phyloP scores from a whole-genome alignment of 2,113 vertebrate species.

The Crotalus viridis region DNA sequence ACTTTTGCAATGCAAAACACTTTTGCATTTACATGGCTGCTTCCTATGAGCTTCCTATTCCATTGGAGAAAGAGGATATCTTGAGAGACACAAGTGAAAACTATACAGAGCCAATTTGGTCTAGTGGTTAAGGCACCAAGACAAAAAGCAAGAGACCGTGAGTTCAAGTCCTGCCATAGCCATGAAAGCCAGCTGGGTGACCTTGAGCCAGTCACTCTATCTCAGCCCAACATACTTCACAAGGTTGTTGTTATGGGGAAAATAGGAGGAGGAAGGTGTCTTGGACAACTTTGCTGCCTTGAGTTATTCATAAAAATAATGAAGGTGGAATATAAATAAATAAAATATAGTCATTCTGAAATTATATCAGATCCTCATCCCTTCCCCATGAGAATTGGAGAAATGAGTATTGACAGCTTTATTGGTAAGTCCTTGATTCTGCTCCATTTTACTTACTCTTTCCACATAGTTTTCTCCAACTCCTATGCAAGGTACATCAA shows the following conservation, averaged over 20 bases:
- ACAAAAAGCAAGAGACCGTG: not conserved
- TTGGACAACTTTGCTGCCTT: not conserved
- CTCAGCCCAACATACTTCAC: not conserved
- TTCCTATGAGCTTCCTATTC: not conserved
- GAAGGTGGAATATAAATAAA: not conserved
- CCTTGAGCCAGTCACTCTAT: not conserved
- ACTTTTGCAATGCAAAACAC: not conserved
- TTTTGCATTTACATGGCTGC: conserved; percentile 9
- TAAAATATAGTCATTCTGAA: not conserved
- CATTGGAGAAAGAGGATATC: not conserved
- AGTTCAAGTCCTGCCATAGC: not conserved
- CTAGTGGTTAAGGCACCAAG: not conserved
- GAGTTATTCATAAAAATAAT: not conserved
- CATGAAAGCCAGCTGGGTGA: not conserved
- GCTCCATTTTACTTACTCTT: not conserved
- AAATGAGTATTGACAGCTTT: not conserved
- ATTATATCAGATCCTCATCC: not conserved
- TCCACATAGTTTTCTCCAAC: not conserved
- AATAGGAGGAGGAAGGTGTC: not conserved
- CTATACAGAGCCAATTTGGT: not conserved
- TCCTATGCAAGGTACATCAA: not conserved
- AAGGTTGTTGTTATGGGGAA: not conserved
- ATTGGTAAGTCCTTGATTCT: not conserved
- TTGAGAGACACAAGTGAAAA: not conserved
- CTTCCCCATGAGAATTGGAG: not conserved